Evolutionary conservation across 2,888 invertebrate species (phyloP), one percentile per base, ranked within the genome.

Genomic region (Epirrhoe tristata): DNA sequence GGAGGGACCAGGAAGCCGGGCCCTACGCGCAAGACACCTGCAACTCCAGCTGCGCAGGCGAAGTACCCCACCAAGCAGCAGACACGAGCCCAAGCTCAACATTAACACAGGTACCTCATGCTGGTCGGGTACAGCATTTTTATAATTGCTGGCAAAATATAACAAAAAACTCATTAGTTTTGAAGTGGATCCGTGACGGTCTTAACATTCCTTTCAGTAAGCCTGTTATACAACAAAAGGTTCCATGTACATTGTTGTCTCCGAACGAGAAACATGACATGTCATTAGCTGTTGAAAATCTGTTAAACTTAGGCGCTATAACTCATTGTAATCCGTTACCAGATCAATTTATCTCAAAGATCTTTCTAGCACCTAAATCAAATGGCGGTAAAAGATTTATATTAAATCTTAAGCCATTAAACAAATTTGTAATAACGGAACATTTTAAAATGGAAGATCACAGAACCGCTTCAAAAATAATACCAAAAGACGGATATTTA

Each of bases 371-470:
- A 0, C 62, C 70, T 17, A 76, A 76, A 57, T 16, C 72, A 5
- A 73, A 74, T 34, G 72, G 74, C 0, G 43, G n/a, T 0, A 46
- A 46, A n/a, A 46, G 43, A 66, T 75, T 77, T 62, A 77, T 69
- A 55, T 6, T 72, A 16, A 75, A 78, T 58, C 50, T 74, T 46
- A 75, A 76, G 63, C 5, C 14, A 31, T 43, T 76, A 55, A 75
- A 73, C 69, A 71, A 73, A 57, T 75, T 70, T 69, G 51, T 75
- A 6, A 0, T 5, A 6, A 65, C 39, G 0, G 1, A 5, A 1
- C 75, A 77, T 59, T 76, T 78, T 62, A 75, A 78, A 67, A 74
- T 76, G 75, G 74, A 75, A 55, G 76, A 77, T 57, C 58, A 70
- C 48, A 32, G 76, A 24, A 77, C 76, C 0, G 76, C 70, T 0